These are phyloP conservation scores for Gallinago solitaria DNA, from an alignment of 2,797 vertebrate genomes.

Conservation along the genomic window DNA sequence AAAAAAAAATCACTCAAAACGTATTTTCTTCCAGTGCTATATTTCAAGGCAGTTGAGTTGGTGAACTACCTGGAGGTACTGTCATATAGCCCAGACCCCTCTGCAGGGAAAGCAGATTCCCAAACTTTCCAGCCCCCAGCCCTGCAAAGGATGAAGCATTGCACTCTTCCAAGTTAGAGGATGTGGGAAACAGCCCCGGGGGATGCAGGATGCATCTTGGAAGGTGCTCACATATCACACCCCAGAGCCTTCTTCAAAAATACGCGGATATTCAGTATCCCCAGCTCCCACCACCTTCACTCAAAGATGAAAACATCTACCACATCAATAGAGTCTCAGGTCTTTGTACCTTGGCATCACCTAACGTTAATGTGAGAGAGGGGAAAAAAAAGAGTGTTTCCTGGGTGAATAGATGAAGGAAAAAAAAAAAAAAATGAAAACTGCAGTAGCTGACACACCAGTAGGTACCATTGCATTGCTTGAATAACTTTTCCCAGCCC, in stretches of 20 bases:
- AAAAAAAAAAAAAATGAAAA: neutral
- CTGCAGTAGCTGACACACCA: neutral
- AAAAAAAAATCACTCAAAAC: constrained; percentile 45
- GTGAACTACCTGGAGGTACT: neutral
- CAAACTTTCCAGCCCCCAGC: neutral
- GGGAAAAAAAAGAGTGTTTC: neutral
- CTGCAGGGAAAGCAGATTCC: neutral
- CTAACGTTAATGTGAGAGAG: fast-evolving
- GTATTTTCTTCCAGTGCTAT: constrained; percentile 21
- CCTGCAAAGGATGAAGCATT: neutral
- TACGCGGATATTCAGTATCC: neutral
- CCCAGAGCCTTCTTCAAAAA: neutral
- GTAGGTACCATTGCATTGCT: neutral
- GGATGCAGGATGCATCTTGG: neutral
- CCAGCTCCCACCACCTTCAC: neutral
- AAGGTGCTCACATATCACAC: neutral
- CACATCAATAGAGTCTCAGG: fast-evolving
- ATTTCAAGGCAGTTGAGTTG: neutral
- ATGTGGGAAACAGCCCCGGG: neutral
- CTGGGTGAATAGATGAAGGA: neutral
- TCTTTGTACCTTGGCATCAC: neutral
- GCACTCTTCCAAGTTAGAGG: neutral
- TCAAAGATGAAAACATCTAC: neutral
- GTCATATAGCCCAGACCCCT: neutral
- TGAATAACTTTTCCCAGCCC: neutral